A percentile compares a stretch with the other conserved stretches of the same genome.
Conservation (phyloP, 1,140 invertebrate species). For the Nephila pilipes region DNA sequence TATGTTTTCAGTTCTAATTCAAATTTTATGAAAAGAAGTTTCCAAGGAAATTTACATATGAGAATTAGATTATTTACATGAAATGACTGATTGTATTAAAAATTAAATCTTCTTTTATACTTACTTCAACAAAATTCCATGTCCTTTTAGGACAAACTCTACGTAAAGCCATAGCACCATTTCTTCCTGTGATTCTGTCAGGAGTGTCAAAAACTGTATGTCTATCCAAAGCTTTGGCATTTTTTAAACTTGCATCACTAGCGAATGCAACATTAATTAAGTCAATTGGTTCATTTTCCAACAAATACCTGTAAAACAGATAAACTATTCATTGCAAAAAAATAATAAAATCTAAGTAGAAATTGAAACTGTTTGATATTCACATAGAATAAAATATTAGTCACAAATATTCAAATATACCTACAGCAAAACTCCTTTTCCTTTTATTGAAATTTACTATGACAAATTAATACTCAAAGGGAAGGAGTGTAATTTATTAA, state of each 20-base stretch:
- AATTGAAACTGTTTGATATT: no score
- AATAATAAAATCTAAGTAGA: no score
- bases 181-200: slow-evolving; percentile 89
- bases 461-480: no score
- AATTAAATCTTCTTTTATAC: background rate
- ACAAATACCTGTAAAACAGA: slow-evolving; percentile 55
- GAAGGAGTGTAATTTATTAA: no score
- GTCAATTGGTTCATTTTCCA: slow-evolving; percentile 88
- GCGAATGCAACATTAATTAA: slow-evolving; percentile 98
- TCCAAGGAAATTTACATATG: no score
- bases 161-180: slow-evolving; percentile 88
- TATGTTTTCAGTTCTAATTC: no score
- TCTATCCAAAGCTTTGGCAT: slow-evolving; percentile 78
- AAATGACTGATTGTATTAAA: no score
- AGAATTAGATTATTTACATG: no score
- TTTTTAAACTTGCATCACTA: slow-evolving; percentile 81
- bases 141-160: slow-evolving; percentile 86
- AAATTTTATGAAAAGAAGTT: no score
- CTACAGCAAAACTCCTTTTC: no score
- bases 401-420: background rate
- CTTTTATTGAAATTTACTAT: no score
- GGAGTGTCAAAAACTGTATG: slow-evolving; percentile 85
- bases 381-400: background rate
- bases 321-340: no score
- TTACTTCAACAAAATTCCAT: slow-evolving; percentile 88